Conservation (phyloP, 2,888 invertebrate species). For the Sinopyrophorus schimmeli region DNA sequence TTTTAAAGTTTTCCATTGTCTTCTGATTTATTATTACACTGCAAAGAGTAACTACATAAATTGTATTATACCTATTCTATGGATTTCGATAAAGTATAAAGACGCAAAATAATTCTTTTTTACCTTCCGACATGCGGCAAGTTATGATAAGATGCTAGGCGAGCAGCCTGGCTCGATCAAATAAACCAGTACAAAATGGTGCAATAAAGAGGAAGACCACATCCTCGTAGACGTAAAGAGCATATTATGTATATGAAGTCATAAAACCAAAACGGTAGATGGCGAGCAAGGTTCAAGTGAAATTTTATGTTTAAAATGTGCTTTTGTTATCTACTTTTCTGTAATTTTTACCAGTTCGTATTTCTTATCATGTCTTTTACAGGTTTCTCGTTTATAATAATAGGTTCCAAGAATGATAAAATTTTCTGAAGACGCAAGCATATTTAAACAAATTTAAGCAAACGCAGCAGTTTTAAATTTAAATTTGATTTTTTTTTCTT, state of each 20-base stretch:
- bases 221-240: slow-evolving; percentile 42
- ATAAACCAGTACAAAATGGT: slow-evolving; percentile 42
- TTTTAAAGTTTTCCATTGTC: too few relatives aligned
- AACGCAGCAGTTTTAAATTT: slow-evolving; percentile 7
- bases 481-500: too few relatives aligned
- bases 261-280: slow-evolving; percentile 42
- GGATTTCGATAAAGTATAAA: too few relatives aligned
- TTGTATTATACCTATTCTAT: too few relatives aligned
- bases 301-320: slow-evolving; percentile 47
- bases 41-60: too few relatives aligned
- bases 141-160: slow-evolving; percentile 12
- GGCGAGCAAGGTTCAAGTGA: slow-evolving; percentile 44
- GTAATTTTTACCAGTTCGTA: slow-evolving; percentile 46
- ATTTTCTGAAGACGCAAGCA: slow-evolving; percentile 23
- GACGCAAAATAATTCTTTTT: slow-evolving; percentile 1
- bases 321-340: slow-evolving; percentile 44
- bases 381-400: slow-evolving; percentile 37
- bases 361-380: slow-evolving; percentile 45
- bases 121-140: slow-evolving; percentile 8
- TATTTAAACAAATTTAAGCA: slow-evolving; percentile 26
- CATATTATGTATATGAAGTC: slow-evolving; percentile 47
- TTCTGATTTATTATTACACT: too few relatives aligned
- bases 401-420: slow-evolving; percentile 25
- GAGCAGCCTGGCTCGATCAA: slow-evolving; percentile 32
- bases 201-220: slow-evolving; percentile 40